Evolutionary conservation across 2,888 invertebrate species (phyloP).

Genomic region (Lysandra bellargus): DNA sequence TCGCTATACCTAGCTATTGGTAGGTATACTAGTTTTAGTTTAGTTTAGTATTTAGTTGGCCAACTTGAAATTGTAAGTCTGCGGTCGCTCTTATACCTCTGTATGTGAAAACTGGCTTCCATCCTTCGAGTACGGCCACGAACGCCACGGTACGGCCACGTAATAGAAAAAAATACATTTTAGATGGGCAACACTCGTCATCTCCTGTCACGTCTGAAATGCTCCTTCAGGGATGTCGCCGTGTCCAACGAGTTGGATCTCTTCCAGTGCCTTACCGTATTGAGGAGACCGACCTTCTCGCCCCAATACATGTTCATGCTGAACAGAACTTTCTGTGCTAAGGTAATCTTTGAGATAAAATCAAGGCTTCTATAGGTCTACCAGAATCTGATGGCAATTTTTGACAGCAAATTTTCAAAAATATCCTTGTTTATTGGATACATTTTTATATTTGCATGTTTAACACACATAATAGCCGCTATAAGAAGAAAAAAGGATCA

Average conservation of each 20-base stretch:
- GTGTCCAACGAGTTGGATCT: constrained; percentile 1
- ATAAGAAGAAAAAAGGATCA: too few relatives aligned
- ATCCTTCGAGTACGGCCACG: not conserved
- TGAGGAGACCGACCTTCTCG: constrained; percentile 19
- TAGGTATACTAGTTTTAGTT: too few relatives aligned
- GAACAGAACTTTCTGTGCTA: not conserved
- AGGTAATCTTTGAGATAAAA: not conserved
- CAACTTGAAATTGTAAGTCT: too few relatives aligned
- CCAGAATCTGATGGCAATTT: too few relatives aligned
- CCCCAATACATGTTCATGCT: not conserved
- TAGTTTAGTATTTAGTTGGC: too few relatives aligned
- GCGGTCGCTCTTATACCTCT: too few relatives aligned
- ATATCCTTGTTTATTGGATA: too few relatives aligned
- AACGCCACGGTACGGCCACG: not conserved
- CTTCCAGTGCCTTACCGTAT: not conserved
- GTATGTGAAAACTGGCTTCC: too few relatives aligned
- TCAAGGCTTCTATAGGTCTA: not conserved
- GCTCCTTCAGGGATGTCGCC: not conserved
- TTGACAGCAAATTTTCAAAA: too few relatives aligned
- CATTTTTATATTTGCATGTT: too few relatives aligned
- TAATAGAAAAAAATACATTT: not conserved
- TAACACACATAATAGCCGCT: too few relatives aligned
- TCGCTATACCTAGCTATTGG: too few relatives aligned
- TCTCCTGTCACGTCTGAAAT: not conserved
- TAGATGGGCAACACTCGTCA: not conserved